Base-by-base conservation (phyloP, 2,888 invertebrate species). In the Lepidonotus clava region DNA sequence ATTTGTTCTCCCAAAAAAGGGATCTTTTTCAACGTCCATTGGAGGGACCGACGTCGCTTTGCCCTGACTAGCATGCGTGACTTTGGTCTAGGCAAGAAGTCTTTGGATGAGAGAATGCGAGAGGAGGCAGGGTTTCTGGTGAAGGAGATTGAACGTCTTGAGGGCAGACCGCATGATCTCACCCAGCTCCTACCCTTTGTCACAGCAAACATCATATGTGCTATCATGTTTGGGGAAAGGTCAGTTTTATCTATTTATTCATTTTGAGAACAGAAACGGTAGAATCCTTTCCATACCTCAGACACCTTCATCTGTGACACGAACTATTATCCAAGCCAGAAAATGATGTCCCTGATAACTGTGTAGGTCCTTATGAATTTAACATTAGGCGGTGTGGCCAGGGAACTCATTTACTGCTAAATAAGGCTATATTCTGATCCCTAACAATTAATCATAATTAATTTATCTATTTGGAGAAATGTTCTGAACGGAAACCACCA, bases 171-270 rank as follows among this genome's bases (percentile, higher is more conserved):
- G 6, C 21, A 34, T 21, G 41, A 61, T 38, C 21, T 51, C 5
- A 36, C n/a, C 24, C 21, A 21, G 4, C 51, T 86, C 1, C 77
- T 86, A 1, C 36, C 76, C 28, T 34, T 28, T n/a, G 36, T 32
- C 28, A 76, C 76, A 4, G 21, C 66, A 38, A 86, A 86, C 61
- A 67, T 86, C 80, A 86, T 86, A 61, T 86, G 86, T 38, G 34
- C 53, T 24, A 80, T 86, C 53, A 41, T 38, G 14, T n/a, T 53
- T 28, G 86, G 86, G 1, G 21, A 71, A 11, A 67, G 85, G 85
- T 85, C 4, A 40, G 11, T 18, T 46, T 46, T 66, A 46, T 46
- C 46, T 46, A 46, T 18, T 46, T 18, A 46, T 11, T 46, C 18
- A 46, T 18, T n/a, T n/a, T n/a, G n/a, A n/a, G n/a, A n/a, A n/a